Conservation (phyloP, 2,797 vertebrate species). For the Coendou prehensilis region DNA sequence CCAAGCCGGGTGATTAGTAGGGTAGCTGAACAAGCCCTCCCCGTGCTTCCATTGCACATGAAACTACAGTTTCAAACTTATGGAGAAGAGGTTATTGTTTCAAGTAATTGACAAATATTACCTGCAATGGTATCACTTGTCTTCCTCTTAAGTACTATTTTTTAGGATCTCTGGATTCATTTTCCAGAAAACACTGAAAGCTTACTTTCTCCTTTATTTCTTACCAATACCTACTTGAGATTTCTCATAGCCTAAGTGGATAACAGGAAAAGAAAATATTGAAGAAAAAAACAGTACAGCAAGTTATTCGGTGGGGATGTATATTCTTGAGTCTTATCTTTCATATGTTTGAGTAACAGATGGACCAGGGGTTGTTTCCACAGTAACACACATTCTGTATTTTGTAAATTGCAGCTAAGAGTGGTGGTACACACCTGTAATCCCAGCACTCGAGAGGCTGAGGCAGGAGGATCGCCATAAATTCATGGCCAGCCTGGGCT, state of each 20-base stretch:
- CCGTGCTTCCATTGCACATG: rapidly evolving
- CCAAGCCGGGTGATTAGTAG: rapidly evolving
- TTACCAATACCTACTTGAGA: neutral
- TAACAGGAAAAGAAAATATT: neutral
- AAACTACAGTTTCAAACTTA: neutral
- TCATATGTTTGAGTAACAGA: conserved; percentile 43
- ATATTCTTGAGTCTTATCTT: conserved; percentile 2
- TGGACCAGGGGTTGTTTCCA: conserved; percentile 55
- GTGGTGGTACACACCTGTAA: neutral
- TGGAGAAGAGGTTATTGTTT: neutral
- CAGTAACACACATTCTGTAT: conserved; percentile 16
- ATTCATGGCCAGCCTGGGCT: neutral
- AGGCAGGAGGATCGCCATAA: neutral
- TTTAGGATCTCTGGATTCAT: neutral
- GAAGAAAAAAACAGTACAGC: neutral
- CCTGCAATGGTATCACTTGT: neutral
- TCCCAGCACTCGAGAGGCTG: neutral
- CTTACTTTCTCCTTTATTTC: neutral
- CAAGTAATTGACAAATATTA: neutral
- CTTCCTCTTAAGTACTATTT: neutral
- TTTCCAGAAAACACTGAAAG: neutral
- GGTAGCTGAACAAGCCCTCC: rapidly evolving
- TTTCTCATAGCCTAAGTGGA: neutral
- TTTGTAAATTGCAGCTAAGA: neutral
- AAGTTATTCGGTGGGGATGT: neutral